These are phyloP conservation scores for Drosophila pseudotakahashii DNA, from an alignment of 2,888 invertebrate genomes.

Conservation along the genomic window DNA sequence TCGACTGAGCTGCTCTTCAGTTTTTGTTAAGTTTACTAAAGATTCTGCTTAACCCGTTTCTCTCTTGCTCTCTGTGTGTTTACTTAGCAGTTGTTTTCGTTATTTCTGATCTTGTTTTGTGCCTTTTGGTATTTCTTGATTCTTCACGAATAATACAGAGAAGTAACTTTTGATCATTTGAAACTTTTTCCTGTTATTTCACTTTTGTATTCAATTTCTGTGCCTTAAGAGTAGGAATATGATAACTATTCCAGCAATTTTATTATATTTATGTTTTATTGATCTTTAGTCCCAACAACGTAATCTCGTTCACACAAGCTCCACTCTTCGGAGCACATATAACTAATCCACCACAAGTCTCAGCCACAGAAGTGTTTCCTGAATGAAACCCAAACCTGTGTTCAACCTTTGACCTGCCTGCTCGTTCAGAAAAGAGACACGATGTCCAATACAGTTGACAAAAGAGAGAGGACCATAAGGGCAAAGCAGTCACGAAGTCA, in stretches of 20 bases:
- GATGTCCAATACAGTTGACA: slow-evolving; percentile 18
- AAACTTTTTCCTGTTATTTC: too few relatives aligned
- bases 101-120: slow-evolving; percentile 23
- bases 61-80: not conserved
- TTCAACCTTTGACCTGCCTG: slow-evolving; percentile 14
- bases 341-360: slow-evolving; percentile 41
- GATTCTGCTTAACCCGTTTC: slow-evolving; percentile 26
- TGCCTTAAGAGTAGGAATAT: too few relatives aligned
- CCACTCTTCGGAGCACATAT: slow-evolving; percentile 1
- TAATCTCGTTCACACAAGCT: not conserved
- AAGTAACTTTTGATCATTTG: too few relatives aligned
- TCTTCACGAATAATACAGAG: not conserved
- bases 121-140: not conserved
- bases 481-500: slow-evolving; percentile 72
- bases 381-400: slow-evolving; percentile 32
- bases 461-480: slow-evolving; percentile 20
- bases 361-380: slow-evolving; percentile 33
- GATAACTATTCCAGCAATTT: too few relatives aligned
- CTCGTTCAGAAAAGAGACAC: slow-evolving; percentile 7
- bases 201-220: too few relatives aligned
- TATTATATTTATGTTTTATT: not conserved
- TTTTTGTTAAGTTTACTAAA: slow-evolving; percentile 50
- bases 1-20: slow-evolving; percentile 40
- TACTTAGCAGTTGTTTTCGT: slow-evolving; percentile 18
- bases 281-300: not conserved